Base-by-base conservation (phyloP, 2,113 vertebrate species). In the Myxocyprinus asiaticus region DNA sequence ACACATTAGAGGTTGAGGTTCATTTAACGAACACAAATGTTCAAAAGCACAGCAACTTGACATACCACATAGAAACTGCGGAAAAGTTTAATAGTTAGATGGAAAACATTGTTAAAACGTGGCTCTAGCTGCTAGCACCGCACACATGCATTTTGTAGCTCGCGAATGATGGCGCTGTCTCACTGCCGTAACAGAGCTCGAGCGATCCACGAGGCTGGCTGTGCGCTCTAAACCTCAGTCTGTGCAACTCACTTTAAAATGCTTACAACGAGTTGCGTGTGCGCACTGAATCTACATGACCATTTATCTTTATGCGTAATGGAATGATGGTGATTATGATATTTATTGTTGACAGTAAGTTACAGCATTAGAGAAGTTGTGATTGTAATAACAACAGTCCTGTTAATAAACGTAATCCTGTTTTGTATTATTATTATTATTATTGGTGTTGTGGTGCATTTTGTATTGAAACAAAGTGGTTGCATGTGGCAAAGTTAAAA, bases 91-190 rank as follows among this genome's bases (percentile, higher is more conserved):
- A 33, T 33, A 33, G 22, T 33, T 33, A 33, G 22, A 33, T 3
- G 22, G 22, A 33, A 33, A 33, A 1, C 22, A 3, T 33, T 33
- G 22, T 45, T 7, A 61, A 73, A 73, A 14, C 43, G 55, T 58
- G 43, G 55, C 42, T 9, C 44, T 42, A 33, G 22, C 22, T 33
- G 22, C 22, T 33, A 51, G 51, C 63, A 67, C 33, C 3, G 59
- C 67, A 74, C 58, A 50, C 74, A 33, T 33, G 22, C 22, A 33
- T 33, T 1, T 3, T 65, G 47, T 76, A 65, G 78, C 74, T 75
- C 76, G 87, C 90, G 86, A 89, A 85, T 89, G 92, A 93, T 93
- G 92, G 92, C 92, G 92, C 92, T 92, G 87, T 92, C 86, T 91
- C 89, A 70, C 91, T 89, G 85, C 82, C 82, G 84, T 89, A 70